Percentiles rank a stretch among this genome's conserved stretches.
Conservation (phyloP, 1,140 invertebrate genomes). For the Cepaea nemoralis region DNA sequence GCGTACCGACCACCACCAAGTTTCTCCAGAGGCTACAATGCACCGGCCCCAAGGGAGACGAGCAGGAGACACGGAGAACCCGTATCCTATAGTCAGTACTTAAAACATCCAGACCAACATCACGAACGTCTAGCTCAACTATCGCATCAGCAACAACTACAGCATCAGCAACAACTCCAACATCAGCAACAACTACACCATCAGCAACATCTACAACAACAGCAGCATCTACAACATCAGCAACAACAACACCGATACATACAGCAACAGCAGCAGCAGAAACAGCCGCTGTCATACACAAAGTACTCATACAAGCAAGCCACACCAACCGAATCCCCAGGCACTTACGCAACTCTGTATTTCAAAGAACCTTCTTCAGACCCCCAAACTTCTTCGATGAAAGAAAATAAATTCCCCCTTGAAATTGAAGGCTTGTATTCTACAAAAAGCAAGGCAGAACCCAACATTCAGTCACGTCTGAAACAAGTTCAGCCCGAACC, state of each 20-base stretch:
- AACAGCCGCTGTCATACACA: neutral
- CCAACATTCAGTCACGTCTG: neutral
- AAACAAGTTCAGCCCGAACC: neutral
- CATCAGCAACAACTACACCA: neutral
- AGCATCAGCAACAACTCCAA: neutral
- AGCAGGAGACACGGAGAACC: neutral
- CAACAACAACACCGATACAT: neutral
- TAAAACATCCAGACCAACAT: neutral
- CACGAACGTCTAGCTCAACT: neutral
- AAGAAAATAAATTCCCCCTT: constrained; percentile 35
- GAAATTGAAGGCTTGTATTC: constrained; percentile 28
- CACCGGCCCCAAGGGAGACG: neutral
- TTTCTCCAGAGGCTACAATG: neutral
- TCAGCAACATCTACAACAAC: neutral
- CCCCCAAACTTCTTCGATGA: neutral
- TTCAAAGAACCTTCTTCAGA: neutral
- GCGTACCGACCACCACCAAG: neutral
- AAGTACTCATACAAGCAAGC: constrained; percentile 17
- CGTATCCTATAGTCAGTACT: neutral
- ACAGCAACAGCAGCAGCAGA: constrained; percentile 6
- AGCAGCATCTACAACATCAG: neutral
- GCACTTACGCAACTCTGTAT: constrained; percentile 1
- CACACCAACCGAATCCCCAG: constrained; percentile 6
- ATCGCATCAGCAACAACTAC: neutral
- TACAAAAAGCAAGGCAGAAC: neutral